Base-by-base conservation (phyloP, 2,888 invertebrate genomes). In the Apotomis betuletana region DNA sequence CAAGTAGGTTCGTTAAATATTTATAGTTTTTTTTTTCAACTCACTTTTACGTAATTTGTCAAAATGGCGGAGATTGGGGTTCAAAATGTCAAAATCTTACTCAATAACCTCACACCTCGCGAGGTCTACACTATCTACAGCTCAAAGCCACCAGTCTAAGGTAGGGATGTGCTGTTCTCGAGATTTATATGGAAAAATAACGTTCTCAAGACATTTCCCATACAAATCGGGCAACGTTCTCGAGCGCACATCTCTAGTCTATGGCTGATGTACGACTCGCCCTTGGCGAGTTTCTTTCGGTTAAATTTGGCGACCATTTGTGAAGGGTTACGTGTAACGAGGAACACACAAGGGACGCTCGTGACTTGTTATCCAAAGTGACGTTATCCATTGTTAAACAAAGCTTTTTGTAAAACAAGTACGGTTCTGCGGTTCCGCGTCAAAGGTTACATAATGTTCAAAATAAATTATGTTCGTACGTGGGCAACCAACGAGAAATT, bases 381-480 rank as follows among this genome's bases (percentile, higher is more conserved):
- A 41, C 41, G 41, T 60, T 52, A 54, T 54, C 15, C 15, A 64
- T 54, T 54, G 15, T 15, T 54, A 54, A 54, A 54, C 36, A 38
- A 15, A 10, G 41, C 13, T 15, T 13, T 15, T 38, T 54, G 10
- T 41, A 38, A 36, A 61, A 62, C 27, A 62, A 51, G 36, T 27
- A 10, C 41, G 5, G 6, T 49, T 10, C 49, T 49, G 49, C 49
- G 10, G 49, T 49, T 6, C 9, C 1, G 3, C 6, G 49, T 49
- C 49, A 49, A 49, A 49, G 1, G 9, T 49, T 49, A 9, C 44
- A 0, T 49, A 49, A 49, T 10, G 49, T 49, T 9, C 41, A 49
- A 49, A 49, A 49, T 49, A 49, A 49, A 49, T 49, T 49, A 10
- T 49, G 49, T 49, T 49, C 9, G 9, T 49, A 49, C 49, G 49